phyloP scores from a whole-genome alignment of 92 coral and sea anemone species.

The Parazoanthus atlanticus region DNA sequence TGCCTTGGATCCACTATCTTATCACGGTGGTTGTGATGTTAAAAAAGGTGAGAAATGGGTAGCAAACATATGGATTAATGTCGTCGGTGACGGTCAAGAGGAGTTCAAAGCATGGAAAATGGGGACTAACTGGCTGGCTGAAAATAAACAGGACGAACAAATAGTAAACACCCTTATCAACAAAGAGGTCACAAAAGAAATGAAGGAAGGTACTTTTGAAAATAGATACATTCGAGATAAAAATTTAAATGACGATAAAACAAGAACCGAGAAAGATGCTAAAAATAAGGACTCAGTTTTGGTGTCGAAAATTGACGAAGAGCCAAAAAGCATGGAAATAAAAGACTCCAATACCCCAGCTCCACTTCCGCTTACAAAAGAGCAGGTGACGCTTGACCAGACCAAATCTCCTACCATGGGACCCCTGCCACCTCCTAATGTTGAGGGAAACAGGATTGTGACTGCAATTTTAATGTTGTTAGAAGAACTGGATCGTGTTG shows the following conservation, averaged over 20 bases:
- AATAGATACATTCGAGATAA: conserved; percentile 51
- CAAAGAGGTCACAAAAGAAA: conserved; percentile 40
- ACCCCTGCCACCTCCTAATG: conserved; percentile 45
- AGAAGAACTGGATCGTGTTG: conserved; percentile 91
- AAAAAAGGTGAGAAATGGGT: conserved; percentile 90
- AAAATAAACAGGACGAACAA: conserved; percentile 65
- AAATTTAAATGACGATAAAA: not conserved
- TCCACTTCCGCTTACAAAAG: conserved; percentile 79
- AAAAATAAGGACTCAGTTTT: not conserved
- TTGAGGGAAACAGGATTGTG: conserved; percentile 72
- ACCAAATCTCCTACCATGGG: conserved; percentile 56
- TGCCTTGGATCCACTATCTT: conserved; percentile 79
- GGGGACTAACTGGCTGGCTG: conserved; percentile 81
- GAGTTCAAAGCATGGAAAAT: conserved; percentile 88
- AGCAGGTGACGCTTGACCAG: conserved; percentile 62
- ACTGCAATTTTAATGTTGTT: conserved; percentile 82
- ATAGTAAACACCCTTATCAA: conserved; percentile 60
- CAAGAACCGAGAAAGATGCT: not conserved
- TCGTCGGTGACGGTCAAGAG: conserved; percentile 81
- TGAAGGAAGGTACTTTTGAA: conserved; percentile 49
- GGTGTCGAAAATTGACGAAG: conserved; percentile 17
- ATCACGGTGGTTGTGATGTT: conserved; percentile 91
- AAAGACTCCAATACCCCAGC: conserved; percentile 63
- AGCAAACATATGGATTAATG: conserved; percentile 88
- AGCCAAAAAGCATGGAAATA: conserved; percentile 58